A percentile compares a stretch with the other conserved stretches of the same genome.
Conservation (phyloP, 1,140 invertebrate species). For the Drosophila equinoxialis region DNA sequence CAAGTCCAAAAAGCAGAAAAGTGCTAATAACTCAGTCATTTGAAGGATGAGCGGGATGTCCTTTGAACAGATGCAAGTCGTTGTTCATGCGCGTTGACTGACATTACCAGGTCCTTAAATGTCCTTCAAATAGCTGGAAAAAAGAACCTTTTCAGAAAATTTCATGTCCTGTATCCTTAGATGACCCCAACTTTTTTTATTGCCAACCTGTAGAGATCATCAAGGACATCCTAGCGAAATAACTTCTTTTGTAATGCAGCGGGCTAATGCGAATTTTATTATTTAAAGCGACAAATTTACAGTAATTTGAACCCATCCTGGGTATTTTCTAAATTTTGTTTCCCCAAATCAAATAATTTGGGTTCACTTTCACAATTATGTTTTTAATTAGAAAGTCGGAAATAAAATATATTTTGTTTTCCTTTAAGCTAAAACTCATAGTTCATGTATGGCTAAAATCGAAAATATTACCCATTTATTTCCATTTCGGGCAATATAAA, state of each 20-base stretch:
- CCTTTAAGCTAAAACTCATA: neutral
- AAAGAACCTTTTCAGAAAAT: too few relatives aligned
- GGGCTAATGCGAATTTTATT: neutral
- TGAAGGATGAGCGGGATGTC: neutral
- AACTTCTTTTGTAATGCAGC: neutral
- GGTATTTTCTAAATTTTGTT: too few relatives aligned
- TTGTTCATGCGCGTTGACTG: too few relatives aligned
- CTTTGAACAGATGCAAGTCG: too few relatives aligned
- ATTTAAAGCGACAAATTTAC: too few relatives aligned
- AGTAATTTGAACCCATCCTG: too few relatives aligned
- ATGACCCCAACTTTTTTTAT: neutral
- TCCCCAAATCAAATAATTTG: too few relatives aligned
- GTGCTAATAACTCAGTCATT: neutral
- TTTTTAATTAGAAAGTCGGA: neutral
- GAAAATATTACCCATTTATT: neutral
- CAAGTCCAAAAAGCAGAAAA: neutral
- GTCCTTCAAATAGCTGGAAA: too few relatives aligned
- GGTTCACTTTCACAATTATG: neutral
- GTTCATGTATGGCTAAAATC: neutral
- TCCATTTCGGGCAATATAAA: neutral
- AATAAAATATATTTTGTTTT: neutral
- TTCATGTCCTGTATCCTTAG: too few relatives aligned
- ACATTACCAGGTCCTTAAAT: too few relatives aligned
- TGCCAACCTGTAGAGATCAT: neutral
- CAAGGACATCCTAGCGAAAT: neutral